These are phyloP conservation scores for Cotesia vestalis DNA, from an alignment of 1,140 invertebrate species.

Conservation along the genomic window DNA sequence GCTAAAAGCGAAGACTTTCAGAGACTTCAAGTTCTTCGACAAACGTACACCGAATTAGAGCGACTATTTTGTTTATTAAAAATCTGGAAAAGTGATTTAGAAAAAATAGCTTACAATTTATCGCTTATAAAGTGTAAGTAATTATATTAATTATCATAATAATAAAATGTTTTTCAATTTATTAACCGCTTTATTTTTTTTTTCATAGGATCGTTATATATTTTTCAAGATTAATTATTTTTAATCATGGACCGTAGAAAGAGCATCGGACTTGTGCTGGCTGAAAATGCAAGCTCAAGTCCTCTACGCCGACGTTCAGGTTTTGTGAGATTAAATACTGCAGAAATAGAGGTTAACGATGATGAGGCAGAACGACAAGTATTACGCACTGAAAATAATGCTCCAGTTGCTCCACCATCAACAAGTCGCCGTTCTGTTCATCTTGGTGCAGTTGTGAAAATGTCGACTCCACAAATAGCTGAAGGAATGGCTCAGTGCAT, in stretches of 20 bases:
- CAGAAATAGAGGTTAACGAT: conserved; percentile 52
- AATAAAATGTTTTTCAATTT: background rate
- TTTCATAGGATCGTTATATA: conserved; percentile 5
- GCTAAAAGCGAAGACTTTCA: conserved; percentile 13
- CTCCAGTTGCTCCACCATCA: conserved; percentile 14
- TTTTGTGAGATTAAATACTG: conserved; percentile 17
- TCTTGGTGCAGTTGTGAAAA: conserved; percentile 44
- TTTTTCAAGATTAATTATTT: background rate
- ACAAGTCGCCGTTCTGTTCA: conserved; percentile 50
- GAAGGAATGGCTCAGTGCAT: conserved; percentile 71
- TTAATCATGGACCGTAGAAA: conserved; percentile 36
- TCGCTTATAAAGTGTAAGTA: conserved; percentile 36
- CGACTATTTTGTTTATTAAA: conserved; percentile 44
- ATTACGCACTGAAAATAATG: conserved; percentile 44
- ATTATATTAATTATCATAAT: background rate
- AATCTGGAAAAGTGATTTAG: conserved; percentile 47
- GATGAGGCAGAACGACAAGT: conserved; percentile 57
- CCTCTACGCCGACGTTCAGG: conserved; percentile 49
- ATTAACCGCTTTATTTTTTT: background rate
- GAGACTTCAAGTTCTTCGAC: conserved; percentile 43
- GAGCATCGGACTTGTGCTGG: conserved; percentile 38
- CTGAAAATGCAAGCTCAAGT: conserved; percentile 27
- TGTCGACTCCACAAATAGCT: conserved; percentile 57
- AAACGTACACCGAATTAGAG: conserved; percentile 43
- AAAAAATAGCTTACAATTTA: conserved; percentile 49